Base-by-base conservation (phyloP, 2,888 invertebrate genomes). In the Octodonta nipae region DNA sequence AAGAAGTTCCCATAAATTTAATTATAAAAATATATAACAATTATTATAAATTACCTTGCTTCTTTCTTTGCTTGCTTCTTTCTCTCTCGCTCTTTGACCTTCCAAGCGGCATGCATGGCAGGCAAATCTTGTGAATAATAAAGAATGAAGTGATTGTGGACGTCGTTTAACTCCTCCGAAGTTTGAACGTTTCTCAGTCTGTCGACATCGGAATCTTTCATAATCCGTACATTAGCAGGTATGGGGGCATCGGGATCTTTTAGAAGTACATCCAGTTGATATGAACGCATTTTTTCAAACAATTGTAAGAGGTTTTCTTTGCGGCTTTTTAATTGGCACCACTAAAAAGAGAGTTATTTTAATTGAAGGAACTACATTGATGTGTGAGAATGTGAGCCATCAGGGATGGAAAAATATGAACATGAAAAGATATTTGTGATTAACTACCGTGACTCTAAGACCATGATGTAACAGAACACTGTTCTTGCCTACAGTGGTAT, bases 261-360 rank as follows among this genome's bases (percentile, higher is more conserved):
- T 75, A 85, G 84, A 8, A 87, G 65, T 36, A 77, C 73, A 44
- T 87, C 87, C 38, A 83, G 65, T 57, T 95, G 93, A 57, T 79
- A 95, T 22, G 80, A 75, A 13, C 86, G 76, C 93, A 96, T 93
- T 51, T 88, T 87, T 53, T 85, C 82, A 54, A 93, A 79, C 8
- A 96, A 64, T 15, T 75, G 70, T 6, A 81, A 60, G 1, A 96
- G 64, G 50, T 85, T 87, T 44, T 79, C 75, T 54, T 92, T 92
- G 2, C 93, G 72, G 8, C 74, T 75, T 42, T 80, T 75, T 36
- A 96, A 64, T 57, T 91, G 88, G 54, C 89, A 89, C 87, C 89
- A 92, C 40, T 42, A 14, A 30, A 42, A 37, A 37, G 22, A 22
- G n/a, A n/a, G n/a, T n/a, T n/a, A n/a, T n/a, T n/a, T n/a, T n/a